Base-by-base conservation (phyloP, 2,888 invertebrate genomes). In the Mystacides longicornis region DNA sequence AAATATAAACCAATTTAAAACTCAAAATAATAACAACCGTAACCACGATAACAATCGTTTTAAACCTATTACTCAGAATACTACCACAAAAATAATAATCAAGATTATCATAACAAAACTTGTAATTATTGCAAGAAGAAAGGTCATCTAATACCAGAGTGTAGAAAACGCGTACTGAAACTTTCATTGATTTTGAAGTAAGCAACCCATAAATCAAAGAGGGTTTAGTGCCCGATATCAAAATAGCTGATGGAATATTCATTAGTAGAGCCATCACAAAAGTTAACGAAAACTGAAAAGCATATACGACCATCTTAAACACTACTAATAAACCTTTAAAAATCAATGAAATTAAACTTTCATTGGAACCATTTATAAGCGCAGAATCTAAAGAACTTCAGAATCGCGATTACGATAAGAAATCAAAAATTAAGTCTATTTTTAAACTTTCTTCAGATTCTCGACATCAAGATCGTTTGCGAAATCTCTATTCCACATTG, bases 151-250 rank as follows among this genome's bases (percentile, higher is more conserved):
- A 48, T 48, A 19, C 23, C 48, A n/a, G 52, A 52, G 22, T 52
- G 52, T 43, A 31, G 52, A 52, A 37, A 42, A 42, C 18, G 3
- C 9, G 50, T 2, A 51, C 42, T 2, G 51, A 51, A 51, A 51
- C 42, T 4, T 3, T 51, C 21, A 51, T 51, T 18, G 51, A 51
- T 21, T 21, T 51, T 18, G 2, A 51, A 22, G 51, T 51, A 9
- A 37, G n/a, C 20, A 51, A 51, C 42, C 51, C 51, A 3, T 37
- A 51, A 20, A 51, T 51, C 9, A 22, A 20, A 9, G 51, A 37
- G 21, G 51, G 51, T 22, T n/a, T 51, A 2, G n/a, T 37, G 5
- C 51, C 51, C n/a, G 51, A 37, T 16, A 42, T 51, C 11, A 42
- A 51, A 22, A 37, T 50, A 33, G 16, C 22, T 18, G 50, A 50